These are phyloP conservation scores for Aphrocallistes beatrix DNA, from an alignment of 37 sponge, comb jelly and placozoan species.

Conservation along the genomic window DNA sequence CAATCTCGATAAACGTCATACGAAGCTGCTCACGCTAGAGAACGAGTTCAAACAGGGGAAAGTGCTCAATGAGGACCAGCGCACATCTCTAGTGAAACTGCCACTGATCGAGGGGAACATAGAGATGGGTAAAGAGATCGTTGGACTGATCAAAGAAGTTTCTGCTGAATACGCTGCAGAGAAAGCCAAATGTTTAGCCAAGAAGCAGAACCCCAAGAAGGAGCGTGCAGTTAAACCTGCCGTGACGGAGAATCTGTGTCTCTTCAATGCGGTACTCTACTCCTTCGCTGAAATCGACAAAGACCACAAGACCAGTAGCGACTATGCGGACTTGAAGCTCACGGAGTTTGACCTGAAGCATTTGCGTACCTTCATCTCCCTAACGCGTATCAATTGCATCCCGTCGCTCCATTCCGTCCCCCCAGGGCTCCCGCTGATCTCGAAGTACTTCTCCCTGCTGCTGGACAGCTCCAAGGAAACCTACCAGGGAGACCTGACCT, in stretches of 20 bases:
- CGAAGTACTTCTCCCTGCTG: neutral
- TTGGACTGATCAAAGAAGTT: neutral
- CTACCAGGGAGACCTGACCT: neutral
- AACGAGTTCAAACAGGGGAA: neutral
- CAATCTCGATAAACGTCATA: neutral
- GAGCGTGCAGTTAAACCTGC: neutral
- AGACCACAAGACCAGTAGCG: neutral
- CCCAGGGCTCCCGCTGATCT: neutral
- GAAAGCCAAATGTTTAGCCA: neutral
- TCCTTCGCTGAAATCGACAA: conserved; percentile 10
- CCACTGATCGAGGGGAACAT: conserved; percentile 68
- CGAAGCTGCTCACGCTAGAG: neutral
- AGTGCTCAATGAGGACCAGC: neutral
- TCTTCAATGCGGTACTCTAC: neutral
- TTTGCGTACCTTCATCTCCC: neutral
- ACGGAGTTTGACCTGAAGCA: neutral
- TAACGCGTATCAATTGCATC: neutral
- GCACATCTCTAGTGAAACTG: conserved; percentile 23
- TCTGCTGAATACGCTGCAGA: neutral
- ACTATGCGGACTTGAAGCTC: neutral
- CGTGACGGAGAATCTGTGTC: neutral
- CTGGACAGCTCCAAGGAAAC: neutral
- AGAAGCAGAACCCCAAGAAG: neutral
- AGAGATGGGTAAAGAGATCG: conserved; percentile 21
- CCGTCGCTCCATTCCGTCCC: neutral